Conservation (phyloP, 1,140 invertebrate genomes). For the Trichonephila clavipes region DNA sequence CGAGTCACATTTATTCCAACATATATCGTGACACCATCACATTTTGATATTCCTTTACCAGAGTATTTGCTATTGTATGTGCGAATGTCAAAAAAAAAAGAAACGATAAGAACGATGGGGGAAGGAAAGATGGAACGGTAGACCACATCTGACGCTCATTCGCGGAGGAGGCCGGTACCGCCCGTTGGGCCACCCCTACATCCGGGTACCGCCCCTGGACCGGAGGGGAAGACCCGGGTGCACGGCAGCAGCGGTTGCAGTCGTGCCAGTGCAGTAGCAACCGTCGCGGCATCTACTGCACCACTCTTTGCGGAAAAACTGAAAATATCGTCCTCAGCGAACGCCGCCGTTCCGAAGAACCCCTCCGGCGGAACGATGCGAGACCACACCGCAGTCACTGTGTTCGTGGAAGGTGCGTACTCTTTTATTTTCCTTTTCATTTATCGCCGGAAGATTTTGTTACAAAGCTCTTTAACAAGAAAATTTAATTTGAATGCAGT, state of each 20-base stretch:
- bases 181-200: conserved; percentile 40
- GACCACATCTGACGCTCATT: background rate
- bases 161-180: background rate
- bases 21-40: no score
- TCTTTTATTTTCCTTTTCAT: background rate
- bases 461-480: no score
- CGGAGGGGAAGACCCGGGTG: background rate
- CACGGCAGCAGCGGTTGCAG: background rate
- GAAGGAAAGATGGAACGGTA: conserved; percentile 19
- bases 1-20: no score
- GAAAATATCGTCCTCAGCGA: conserved; percentile 17
- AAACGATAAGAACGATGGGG: background rate
- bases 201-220: conserved; percentile 45
- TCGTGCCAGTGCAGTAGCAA: background rate
- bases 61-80: no score
- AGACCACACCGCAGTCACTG: conserved; percentile 24
- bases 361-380: conserved; percentile 13
- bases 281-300: background rate
- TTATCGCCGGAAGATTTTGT: background rate
- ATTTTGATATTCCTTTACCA: no score
- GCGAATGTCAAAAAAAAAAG: background rate
- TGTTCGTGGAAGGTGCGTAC: conserved; percentile 40
- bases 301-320: background rate
- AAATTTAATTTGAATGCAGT: no score
- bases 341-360: background rate